These are phyloP conservation scores for Tympanoctomys barrerae DNA, from an alignment of 2,797 vertebrate genomes.

Conservation along the genomic window DNA sequence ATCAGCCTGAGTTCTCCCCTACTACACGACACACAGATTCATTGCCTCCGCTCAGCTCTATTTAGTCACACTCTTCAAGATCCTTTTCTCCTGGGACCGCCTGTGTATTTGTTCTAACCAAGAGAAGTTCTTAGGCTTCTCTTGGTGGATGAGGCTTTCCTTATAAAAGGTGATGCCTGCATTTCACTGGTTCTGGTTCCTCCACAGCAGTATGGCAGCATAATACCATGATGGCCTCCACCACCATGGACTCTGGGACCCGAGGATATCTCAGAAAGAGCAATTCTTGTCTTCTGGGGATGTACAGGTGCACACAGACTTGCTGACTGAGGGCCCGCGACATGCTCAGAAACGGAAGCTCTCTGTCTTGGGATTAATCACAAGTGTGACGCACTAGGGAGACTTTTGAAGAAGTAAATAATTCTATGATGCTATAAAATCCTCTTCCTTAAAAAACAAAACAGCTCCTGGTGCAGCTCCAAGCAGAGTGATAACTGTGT, in stretches of 20 bases:
- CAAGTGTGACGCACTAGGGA: background rate
- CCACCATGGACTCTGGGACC: background rate
- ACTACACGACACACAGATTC: background rate
- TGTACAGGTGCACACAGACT: rapidly evolving
- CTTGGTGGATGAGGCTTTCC: background rate
- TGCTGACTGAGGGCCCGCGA: background rate
- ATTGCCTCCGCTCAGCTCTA: rapidly evolving
- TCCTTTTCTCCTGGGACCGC: background rate
- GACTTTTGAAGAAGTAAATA: constrained; percentile 38
- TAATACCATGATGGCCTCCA: background rate
- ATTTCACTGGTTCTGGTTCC: background rate
- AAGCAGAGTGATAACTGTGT: constrained; percentile 25
- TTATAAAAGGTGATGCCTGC: background rate
- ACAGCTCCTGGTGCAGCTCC: background rate
- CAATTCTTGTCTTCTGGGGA: background rate
- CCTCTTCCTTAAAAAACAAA: constrained; percentile 30
- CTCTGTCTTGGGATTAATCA: background rate
- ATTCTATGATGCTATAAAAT: constrained; percentile 40
- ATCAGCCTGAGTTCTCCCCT: no score
- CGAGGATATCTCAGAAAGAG: background rate
- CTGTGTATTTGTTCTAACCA: background rate
- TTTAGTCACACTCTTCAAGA: background rate
- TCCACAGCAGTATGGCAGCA: background rate
- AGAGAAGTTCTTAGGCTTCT: background rate
- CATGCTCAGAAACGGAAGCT: background rate